These are phyloP conservation scores for Aldabrachelys gigantea DNA, from an alignment of 2,113 vertebrate genomes.

Conservation along the genomic window DNA sequence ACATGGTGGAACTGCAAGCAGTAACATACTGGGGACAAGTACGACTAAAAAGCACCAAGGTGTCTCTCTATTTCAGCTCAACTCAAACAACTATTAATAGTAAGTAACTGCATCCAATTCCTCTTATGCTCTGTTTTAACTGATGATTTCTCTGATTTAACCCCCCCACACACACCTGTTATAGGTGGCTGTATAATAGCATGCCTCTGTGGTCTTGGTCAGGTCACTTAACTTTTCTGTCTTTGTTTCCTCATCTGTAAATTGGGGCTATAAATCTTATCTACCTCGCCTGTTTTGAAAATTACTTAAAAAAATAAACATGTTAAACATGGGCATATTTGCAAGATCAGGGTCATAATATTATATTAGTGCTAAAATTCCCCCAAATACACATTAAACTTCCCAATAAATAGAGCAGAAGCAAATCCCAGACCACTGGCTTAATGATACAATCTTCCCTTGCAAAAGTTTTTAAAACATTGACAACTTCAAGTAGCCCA, in stretches of 20 bases:
- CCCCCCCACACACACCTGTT: background rate
- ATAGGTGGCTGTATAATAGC: rapidly evolving
- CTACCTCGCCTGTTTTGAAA: background rate
- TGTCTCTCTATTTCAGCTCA: constrained; percentile 86
- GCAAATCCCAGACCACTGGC: background rate
- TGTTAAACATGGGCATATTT: background rate
- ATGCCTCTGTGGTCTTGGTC: background rate
- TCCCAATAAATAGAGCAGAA: background rate
- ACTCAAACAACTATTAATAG: constrained; percentile 73
- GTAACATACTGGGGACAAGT: constrained; percentile 93
- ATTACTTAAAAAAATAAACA: background rate
- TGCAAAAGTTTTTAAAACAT: background rate
- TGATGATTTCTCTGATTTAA: background rate
- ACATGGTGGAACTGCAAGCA: constrained; percentile 91
- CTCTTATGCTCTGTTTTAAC: background rate
- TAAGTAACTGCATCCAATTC: constrained; percentile 69
- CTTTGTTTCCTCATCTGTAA: constrained; percentile 1
- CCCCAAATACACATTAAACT: background rate
- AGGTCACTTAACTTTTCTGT: background rate
- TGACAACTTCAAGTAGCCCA: background rate
- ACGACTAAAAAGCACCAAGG: constrained; percentile 92
- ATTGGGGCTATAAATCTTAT: background rate
- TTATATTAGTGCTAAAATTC: background rate
- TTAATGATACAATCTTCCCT: background rate
- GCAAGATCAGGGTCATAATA: background rate